phyloP scores from a whole-genome alignment of 2,113 vertebrate genomes.

The Pseudonaja textilis region DNA sequence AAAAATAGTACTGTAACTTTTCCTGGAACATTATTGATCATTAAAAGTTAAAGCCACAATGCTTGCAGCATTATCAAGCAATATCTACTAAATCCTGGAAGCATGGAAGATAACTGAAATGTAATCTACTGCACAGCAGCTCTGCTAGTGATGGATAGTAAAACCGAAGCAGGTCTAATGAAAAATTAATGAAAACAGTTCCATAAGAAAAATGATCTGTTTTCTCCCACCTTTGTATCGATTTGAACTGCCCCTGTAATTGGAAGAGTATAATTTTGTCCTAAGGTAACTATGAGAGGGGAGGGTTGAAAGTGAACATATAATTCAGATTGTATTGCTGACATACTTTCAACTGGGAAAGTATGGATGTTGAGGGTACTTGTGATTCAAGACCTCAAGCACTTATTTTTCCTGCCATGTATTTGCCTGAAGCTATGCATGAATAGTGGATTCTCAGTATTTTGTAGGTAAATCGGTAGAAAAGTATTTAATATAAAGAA shows the following conservation, averaged over 20 bases:
- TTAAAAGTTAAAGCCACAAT: slow-evolving; percentile 63
- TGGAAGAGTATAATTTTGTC: slow-evolving; percentile 73
- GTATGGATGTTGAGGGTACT: slow-evolving; percentile 39
- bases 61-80: slow-evolving; percentile 54
- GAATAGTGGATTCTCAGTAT: slow-evolving; percentile 38
- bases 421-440: slow-evolving; percentile 56
- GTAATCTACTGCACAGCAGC: slow-evolving; percentile 59
- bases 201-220: slow-evolving; percentile 74
- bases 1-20: slow-evolving; percentile 52
- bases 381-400: slow-evolving; percentile 51
- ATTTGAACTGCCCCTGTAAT: slow-evolving; percentile 72
- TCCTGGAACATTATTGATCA: slow-evolving; percentile 69
- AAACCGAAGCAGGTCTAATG: slow-evolving; percentile 67
- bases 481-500: slow-evolving; percentile 19
- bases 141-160: slow-evolving; percentile 66
- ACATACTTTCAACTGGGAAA: slow-evolving; percentile 54
- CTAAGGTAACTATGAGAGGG: slow-evolving; percentile 63
- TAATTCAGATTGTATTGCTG: slow-evolving; percentile 49
- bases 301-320: slow-evolving; percentile 36
- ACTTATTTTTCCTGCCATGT: slow-evolving; percentile 47
- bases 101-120: slow-evolving; percentile 54
- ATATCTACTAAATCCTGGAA: slow-evolving; percentile 62
- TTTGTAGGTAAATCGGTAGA: slow-evolving; percentile 40
- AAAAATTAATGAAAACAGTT: slow-evolving; percentile 77
- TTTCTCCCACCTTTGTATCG: slow-evolving; percentile 71